Evolutionary conservation across 1,140 invertebrate species (phyloP).

Genomic region (Drosophila tropicalis): DNA sequence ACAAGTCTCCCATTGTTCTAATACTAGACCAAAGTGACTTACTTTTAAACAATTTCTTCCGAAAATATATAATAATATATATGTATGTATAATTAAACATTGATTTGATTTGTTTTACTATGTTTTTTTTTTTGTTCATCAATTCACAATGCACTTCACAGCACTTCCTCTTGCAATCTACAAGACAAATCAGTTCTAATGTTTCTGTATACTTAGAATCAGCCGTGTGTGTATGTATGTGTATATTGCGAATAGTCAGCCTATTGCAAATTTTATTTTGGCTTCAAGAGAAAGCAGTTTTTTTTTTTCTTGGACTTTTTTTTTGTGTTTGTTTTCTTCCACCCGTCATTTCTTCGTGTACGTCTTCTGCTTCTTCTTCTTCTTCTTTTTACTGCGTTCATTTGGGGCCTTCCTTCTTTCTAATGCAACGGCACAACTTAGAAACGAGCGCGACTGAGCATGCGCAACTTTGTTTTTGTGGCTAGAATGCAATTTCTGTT

Average conservation of each 20-base stretch:
- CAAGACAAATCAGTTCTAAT: not conserved
- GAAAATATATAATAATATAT: too few relatives aligned
- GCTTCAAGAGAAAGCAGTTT: constrained; percentile 79
- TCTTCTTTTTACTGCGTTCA: not conserved
- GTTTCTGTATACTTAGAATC: constrained; percentile 10
- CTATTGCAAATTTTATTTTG: constrained; percentile 70
- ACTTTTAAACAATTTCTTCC: not conserved
- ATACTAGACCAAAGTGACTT: too few relatives aligned
- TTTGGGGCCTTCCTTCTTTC: constrained; percentile 43
- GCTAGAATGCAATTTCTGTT: constrained; percentile 80
- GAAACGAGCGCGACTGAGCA: constrained; percentile 56
- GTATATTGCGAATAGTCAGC: constrained; percentile 59
- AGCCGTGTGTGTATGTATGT: not conserved
- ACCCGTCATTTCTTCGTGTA: constrained; percentile 3
- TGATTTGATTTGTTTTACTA: too few relatives aligned
- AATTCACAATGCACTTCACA: not conserved
- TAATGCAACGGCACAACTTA: constrained; percentile 55
- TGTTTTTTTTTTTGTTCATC: not conserved
- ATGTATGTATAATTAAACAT: not conserved
- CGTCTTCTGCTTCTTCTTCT: not conserved
- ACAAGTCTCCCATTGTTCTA: too few relatives aligned
- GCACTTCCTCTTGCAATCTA: constrained; percentile 1
- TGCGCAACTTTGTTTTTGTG: constrained; percentile 64
- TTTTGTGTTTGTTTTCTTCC: constrained; percentile 27
- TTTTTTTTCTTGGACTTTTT: constrained; percentile 49